Percentiles rank a stretch among this genome's conserved stretches.
Evolutionary conservation across 2,797 vertebrate species (phyloP).

Genomic region (Enteromius viviparus): DNA sequence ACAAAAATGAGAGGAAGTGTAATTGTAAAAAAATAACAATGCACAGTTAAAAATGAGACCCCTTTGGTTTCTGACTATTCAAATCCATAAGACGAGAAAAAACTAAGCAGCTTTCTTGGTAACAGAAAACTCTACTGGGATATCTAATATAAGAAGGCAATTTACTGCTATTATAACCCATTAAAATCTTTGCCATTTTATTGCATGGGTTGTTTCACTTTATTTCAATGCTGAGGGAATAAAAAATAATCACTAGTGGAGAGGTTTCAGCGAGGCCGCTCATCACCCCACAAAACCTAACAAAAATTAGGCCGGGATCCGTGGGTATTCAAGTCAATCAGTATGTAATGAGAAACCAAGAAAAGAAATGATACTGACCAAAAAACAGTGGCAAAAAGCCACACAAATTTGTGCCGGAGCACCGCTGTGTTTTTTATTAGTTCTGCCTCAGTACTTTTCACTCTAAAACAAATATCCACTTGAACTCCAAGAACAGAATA

Average conservation of each 20-base stretch:
- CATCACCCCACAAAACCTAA: slow-evolving; percentile 26
- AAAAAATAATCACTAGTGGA: slow-evolving; percentile 25
- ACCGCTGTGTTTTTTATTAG: slow-evolving; percentile 35
- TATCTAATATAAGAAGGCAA: slow-evolving; percentile 23
- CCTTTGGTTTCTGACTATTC: neutral
- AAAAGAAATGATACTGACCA: slow-evolving; percentile 20
- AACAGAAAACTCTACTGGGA: neutral
- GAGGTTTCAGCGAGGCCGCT: neutral
- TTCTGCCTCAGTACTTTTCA: slow-evolving; percentile 33
- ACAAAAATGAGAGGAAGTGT: slow-evolving; percentile 10
- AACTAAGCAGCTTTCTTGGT: neutral
- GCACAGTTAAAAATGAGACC: neutral
- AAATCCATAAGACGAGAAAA: neutral
- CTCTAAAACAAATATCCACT: slow-evolving; percentile 21
- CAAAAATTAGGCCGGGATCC: slow-evolving; percentile 17
- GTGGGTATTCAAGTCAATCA: slow-evolving; percentile 38
- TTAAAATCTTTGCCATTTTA: slow-evolving; percentile 34
- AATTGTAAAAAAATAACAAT: neutral
- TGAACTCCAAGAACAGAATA: slow-evolving; percentile 27
- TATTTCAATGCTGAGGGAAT: slow-evolving; percentile 34
- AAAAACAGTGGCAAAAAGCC: slow-evolving; percentile 7
- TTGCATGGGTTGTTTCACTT: slow-evolving; percentile 34
- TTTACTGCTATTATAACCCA: slow-evolving; percentile 33
- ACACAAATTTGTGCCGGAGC: neutral
- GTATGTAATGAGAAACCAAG: slow-evolving; percentile 28